A percentile compares a stretch with the other conserved stretches of the same genome.
Evolutionary conservation across 2,888 invertebrate species (phyloP).

Genomic region (Pycnomerus fuliginosus): DNA sequence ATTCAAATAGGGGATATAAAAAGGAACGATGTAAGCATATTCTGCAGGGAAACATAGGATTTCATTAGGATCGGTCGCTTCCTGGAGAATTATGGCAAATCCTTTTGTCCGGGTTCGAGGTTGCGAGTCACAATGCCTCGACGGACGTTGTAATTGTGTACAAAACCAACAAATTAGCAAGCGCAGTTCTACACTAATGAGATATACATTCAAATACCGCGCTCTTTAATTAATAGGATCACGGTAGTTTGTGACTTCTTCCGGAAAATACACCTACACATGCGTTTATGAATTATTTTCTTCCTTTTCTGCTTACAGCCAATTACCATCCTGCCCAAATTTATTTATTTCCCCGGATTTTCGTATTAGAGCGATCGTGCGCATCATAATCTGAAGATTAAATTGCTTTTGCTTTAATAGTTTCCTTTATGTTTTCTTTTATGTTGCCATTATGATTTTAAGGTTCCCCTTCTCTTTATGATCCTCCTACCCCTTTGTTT

Average conservation of each 20-base stretch:
- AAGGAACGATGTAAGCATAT: conserved; percentile 26
- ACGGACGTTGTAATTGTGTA: conserved; percentile 33
- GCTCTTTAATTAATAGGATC: conserved; percentile 33
- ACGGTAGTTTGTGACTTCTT: conserved; percentile 14
- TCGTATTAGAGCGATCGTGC: neutral
- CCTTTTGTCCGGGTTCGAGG: conserved; percentile 28
- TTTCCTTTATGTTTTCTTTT: conserved; percentile 11
- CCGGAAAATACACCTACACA: no score
- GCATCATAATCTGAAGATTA: conserved; percentile 1
- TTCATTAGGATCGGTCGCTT: conserved; percentile 31
- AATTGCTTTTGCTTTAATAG: conserved; percentile 7
- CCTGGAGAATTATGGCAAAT: conserved; percentile 31
- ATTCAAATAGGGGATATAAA: no score
- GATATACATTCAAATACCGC: conserved; percentile 35
- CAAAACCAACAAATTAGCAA: conserved; percentile 45
- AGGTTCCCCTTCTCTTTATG: conserved; percentile 9
- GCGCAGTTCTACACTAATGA: conserved; percentile 39
- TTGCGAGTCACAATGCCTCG: conserved; percentile 24
- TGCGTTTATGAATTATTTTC: neutral
- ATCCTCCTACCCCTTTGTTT: conserved; percentile 7
- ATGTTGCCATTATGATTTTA: conserved; percentile 12
- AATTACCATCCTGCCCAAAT: no score
- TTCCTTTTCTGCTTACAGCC: neutral
- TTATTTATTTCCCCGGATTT: neutral
- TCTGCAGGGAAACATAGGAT: conserved; percentile 32